Base-by-base conservation (phyloP, 1,140 invertebrate species). In the Bombus sibiricus region DNA sequence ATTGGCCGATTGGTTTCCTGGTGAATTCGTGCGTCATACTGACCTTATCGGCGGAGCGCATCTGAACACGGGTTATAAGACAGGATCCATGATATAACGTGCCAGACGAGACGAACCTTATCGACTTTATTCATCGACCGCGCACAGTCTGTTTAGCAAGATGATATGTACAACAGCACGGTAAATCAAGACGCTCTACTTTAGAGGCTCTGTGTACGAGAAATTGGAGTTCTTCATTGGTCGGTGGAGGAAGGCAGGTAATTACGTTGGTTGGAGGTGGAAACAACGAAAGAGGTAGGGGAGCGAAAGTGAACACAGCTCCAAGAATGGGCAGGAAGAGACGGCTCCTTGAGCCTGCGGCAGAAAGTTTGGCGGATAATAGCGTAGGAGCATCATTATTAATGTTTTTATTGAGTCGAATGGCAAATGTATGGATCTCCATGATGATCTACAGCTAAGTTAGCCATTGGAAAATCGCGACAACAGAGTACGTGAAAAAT, bases 271-370 rank as follows among this genome's bases (percentile, higher is more conserved):
- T n/a, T 74, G 81, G 85, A 87, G 71, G 87, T 85, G 87, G 88
- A 75, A 85, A 53, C 81, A 43, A 53, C 71, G 77, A 62, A 47
- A 66, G 47, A 89, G 85, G 93, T 92, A 92, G 92, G 94, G 83
- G 93, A 94, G 93, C 94, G 94, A 95, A 95, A 95, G 94, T 94
- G 94, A 95, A 90, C 91, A 91, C 85, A 93, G 90, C 91, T 92
- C 95, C 94, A 95, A 95, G 94, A 95, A 95, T 95, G 95, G 94
- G 85, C 94, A 94, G 92, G 92, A 94, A 92, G 92, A 93, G 73
- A 66, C 90, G 80, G 86, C 88, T 91, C 87, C 83, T 92, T 90
- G 85, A 91, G 86, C 77, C 82, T 83, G 79, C 77, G 83, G 86
- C 86, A 80, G 80, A 87, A 82, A 86, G 39, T 88, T 83, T 86